Evolutionary conservation across 2,797 vertebrate species (phyloP), one percentile per base, ranked within the genome.

Genomic region (Sorex maritimensis): DNA sequence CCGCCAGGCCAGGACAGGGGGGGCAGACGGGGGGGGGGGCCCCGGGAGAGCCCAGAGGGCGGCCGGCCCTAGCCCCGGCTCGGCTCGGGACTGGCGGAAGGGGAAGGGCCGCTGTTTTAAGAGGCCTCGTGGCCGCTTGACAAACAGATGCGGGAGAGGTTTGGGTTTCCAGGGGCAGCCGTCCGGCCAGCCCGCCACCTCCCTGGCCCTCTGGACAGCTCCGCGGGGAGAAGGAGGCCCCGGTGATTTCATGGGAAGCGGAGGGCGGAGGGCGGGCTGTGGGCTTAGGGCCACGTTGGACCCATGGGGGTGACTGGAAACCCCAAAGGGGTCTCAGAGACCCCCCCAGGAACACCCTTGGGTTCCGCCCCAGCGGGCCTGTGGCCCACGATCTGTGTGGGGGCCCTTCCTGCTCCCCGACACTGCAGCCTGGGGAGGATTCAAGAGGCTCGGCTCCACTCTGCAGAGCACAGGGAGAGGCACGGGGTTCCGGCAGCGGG

Each of bases 81-180:
- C 91, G 14, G 28, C 44, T 61, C 0, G 0, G 28, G 67, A n/a
- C 8, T 30, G 87, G 49, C n/a, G 89, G 80, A 94, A 78, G 95
- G 97, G 96, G 94, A 92, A 91, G 81, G 90, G 86, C 0, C 72
- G 87, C 80, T 98, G 89, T 97, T 98, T 95, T 93, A 91, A 93
- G 96, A 96, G 74, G 61, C 52, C 17, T 15, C 1, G 49, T 90
- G 49, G 88, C 86, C 86, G 78, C 77, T 92, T 94, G 94, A 93
- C 96, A 96, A 97, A 92, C 95, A 97, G 94, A 97, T 96, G 93
- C 90, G 93, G 88, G 81, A 95, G 91, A 96, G 80, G 79, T 71
- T 96, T 96, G 74, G 7, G 88, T 67, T 95, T 95, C 84, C 30
- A 11, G 6, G 79, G 34, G 58, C 93, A 93, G 24, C 69, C 46